Evolutionary conservation across 2,888 invertebrate species (phyloP).

Genomic region (Orthosia gracilis): DNA sequence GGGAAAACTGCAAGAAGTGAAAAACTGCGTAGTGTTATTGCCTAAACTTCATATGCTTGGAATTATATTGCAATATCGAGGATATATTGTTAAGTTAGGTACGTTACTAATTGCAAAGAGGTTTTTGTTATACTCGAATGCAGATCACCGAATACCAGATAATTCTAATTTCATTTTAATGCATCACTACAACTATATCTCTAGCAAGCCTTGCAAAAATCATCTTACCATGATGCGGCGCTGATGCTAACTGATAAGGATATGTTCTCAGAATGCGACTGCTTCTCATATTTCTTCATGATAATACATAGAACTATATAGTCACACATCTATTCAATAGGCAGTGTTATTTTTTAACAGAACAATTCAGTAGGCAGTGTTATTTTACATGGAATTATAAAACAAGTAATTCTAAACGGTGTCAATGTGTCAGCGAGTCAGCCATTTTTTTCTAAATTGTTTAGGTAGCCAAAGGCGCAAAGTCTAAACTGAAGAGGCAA

Average conservation of each 20-base stretch:
- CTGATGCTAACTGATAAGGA: not conserved
- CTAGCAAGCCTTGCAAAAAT: not conserved
- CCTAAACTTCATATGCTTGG: not conserved
- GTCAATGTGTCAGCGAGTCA: conserved; percentile 22
- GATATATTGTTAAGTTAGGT: too few relatives aligned
- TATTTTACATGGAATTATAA: conserved; percentile 17
- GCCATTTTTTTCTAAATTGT: conserved; percentile 20
- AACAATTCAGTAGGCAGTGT: not conserved
- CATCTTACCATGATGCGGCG: not conserved
- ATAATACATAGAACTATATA: not conserved
- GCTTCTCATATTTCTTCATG: conserved; percentile 21
- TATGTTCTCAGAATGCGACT: conserved; percentile 14
- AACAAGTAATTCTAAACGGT: conserved; percentile 33
- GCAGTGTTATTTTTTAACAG: too few relatives aligned
- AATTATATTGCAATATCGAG: not conserved
- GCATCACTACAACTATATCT: not conserved
- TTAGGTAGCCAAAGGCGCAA: conserved; percentile 30
- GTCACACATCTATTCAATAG: too few relatives aligned
- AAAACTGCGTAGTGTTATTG: not conserved
- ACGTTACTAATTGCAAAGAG: too few relatives aligned
- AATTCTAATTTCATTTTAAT: too few relatives aligned
- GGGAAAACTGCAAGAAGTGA: not conserved
- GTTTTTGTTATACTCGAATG: too few relatives aligned
- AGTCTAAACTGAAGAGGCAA: conserved; percentile 20
- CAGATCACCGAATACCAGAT: not conserved